Conservation (phyloP, 2,797 vertebrate species). For the Centropyge bicolor region DNA sequence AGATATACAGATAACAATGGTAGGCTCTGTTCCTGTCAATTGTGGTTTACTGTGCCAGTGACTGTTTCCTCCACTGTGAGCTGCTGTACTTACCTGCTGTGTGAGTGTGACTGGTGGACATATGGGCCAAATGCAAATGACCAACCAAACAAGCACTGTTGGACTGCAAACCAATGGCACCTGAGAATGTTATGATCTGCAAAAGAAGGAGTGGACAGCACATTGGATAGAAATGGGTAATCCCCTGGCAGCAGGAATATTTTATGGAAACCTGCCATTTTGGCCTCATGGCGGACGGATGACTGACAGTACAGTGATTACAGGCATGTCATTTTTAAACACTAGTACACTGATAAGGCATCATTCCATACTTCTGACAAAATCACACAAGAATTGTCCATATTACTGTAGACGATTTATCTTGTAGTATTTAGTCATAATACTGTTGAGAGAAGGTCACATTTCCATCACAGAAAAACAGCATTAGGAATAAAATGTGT, state of each 20-base stretch:
- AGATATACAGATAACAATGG: background rate
- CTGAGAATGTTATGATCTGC: constrained; percentile 92
- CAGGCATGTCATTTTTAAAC: background rate
- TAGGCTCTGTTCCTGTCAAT: too few relatives aligned
- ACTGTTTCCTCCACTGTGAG: background rate
- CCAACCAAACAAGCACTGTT: constrained; percentile 94
- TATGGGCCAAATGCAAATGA: constrained; percentile 90
- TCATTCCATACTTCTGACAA: background rate
- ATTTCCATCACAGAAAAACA: background rate
- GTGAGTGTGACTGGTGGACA: constrained; percentile 90
- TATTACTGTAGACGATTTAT: too few relatives aligned
- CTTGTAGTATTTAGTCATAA: too few relatives aligned
- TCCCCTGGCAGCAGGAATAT: too few relatives aligned
- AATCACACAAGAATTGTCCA: too few relatives aligned
- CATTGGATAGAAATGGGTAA: too few relatives aligned
- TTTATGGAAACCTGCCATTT: too few relatives aligned
- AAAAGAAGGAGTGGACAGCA: too few relatives aligned
- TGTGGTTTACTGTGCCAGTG: background rate
- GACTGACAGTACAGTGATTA: background rate
- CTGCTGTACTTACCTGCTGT: constrained; percentile 86
- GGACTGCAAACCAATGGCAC: constrained; percentile 93
- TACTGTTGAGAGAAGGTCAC: background rate
- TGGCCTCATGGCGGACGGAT: too few relatives aligned
- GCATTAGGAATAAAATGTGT: background rate
- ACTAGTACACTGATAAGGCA: background rate